Percentiles rank a stretch among this genome's conserved stretches.
Conservation (phyloP, 2,797 vertebrate species). For the Enteromius viviparus region DNA sequence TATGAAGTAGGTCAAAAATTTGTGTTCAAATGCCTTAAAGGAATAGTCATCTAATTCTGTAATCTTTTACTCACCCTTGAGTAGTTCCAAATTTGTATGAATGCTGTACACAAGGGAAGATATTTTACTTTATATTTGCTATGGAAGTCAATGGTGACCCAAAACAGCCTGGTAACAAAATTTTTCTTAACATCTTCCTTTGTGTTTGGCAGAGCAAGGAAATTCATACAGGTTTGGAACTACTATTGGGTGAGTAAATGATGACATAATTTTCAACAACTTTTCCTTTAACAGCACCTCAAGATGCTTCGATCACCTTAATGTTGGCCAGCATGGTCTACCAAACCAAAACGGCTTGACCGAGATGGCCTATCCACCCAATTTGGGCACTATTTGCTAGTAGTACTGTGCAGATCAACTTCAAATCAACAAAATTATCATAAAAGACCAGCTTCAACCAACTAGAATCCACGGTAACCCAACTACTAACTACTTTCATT, state of each 20-base stretch:
- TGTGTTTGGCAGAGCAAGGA: too few relatives aligned
- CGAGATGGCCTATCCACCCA: background rate
- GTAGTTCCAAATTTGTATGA: too few relatives aligned
- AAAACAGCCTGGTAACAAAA: too few relatives aligned
- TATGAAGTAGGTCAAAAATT: background rate
- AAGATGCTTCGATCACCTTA: background rate
- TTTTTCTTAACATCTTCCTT: too few relatives aligned
- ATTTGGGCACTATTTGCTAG: background rate
- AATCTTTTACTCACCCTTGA: too few relatives aligned
- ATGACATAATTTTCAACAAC: too few relatives aligned
- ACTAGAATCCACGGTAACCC: background rate
- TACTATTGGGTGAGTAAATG: too few relatives aligned
- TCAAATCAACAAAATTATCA: background rate
- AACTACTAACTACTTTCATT: background rate
- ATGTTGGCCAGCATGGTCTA: background rate
- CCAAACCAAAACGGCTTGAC: background rate
- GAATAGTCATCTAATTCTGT: too few relatives aligned
- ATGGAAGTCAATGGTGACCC: too few relatives aligned
- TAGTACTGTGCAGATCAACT: background rate
- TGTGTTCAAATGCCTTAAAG: background rate
- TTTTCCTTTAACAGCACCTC: background rate
- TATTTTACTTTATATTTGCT: too few relatives aligned
- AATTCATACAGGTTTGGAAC: too few relatives aligned
- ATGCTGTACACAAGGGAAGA: too few relatives aligned
- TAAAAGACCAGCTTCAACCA: background rate